Conservation (phyloP, 2,113 vertebrate species). For the human region GRCh38 chr22:50008501-50009000, state of each 20-base stretch:
- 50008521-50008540: not conserved
- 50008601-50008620: not conserved
- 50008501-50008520: not conserved
- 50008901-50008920: not conserved
- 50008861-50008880: no score
- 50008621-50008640: conserved; percentile 39
- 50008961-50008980: not conserved
- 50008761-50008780: not conserved
- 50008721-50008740: not conserved
- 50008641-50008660: not conserved
- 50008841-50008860: not conserved
- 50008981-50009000: not conserved
- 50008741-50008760: not conserved
- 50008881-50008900: not conserved
- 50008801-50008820: not conserved
- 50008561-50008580: not conserved
- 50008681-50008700: not conserved
- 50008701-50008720: not conserved
- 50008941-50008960: not conserved
- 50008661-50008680: conserved; percentile 28
- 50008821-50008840: not conserved
- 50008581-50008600: not conserved
- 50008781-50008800: not conserved
- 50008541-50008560: not conserved
- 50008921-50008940: rapidly evolving